Conservation (phyloP, 1,140 invertebrate genomes). For the Octopus bimaculoides region DNA sequence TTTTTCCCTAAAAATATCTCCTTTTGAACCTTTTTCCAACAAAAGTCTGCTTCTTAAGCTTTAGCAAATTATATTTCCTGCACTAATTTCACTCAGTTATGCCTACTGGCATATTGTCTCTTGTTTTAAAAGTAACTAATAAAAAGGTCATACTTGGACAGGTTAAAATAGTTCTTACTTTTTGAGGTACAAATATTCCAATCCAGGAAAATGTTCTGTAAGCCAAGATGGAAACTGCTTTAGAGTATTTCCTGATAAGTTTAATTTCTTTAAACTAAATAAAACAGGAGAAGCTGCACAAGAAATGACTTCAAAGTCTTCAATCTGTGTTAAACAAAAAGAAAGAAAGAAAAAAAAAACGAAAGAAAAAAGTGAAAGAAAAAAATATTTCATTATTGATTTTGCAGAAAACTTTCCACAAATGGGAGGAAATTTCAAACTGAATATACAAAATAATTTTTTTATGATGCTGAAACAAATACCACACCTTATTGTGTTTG, state of each 20-base stretch:
- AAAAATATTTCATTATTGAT: too few species aligned
- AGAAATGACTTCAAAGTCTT: too few species aligned
- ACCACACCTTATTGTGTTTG: constrained; percentile 29
- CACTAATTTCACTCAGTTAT: too few species aligned
- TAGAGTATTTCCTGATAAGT: constrained; percentile 25
- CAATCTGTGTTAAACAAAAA: too few species aligned
- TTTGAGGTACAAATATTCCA: constrained; percentile 18
- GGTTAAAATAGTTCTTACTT: constrained; percentile 10
- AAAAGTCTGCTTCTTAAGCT: background rate
- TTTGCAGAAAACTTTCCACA: too few species aligned
- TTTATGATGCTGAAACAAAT: background rate
- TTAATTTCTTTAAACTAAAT: constrained; percentile 17
- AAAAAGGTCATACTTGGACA: background rate
- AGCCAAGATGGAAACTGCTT: constrained; percentile 18
- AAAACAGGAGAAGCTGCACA: background rate
- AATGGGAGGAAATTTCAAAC: too few species aligned
- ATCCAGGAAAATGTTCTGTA: constrained; percentile 18
- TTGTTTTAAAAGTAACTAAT: background rate
- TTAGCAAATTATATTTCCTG: background rate
- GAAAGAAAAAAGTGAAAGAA: too few species aligned
- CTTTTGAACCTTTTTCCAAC: background rate
- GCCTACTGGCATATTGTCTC: too few species aligned
- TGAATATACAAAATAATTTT: too few species aligned
- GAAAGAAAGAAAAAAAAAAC: too few species aligned
- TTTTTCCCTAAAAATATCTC: background rate